Base-by-base conservation (phyloP, 2,888 invertebrate species). In the Bimastos eiseni region DNA sequence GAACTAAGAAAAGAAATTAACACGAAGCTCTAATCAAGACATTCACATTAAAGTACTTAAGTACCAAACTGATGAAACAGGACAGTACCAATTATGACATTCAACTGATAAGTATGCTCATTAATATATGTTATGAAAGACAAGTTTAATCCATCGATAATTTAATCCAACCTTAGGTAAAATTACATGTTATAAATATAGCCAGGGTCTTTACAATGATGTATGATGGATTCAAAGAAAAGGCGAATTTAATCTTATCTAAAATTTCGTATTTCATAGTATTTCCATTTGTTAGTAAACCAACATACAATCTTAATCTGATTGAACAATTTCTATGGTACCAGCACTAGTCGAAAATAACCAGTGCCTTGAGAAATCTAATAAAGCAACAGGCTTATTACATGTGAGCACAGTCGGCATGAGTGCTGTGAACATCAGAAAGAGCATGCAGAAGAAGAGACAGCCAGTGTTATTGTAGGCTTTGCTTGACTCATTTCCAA, bases 391-490 rank as follows among this genome's bases (percentile, higher is more conserved):
- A n/a, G 70, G 70, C 70, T n/a, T 21, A 86, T 97, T 96, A 98
- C 98, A 98, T 92, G 98, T 97, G 93, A 98, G 95, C 21, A 98
- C 98, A 84, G 98, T 98, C 8, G 98, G 98, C 98, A 98, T 98
- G 95, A 98, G 97, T 91, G 98, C 98, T 19, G 98, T 98, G 94
- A 98, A 98, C 92, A 98, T 98, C 88, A 98, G 96, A 91, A 98
- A 97, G 90, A 98, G 95, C 95, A 98, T 96, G 30, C 98, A 97
- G 92, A 98, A 98, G 95, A 98, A 98, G 34, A 98, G 95, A 94
- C 98, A 98, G 24, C 98, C 97, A 92, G 98, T 97, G 95, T 98
- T 98, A 92, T 97, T 98, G 91, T 98, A 96, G 19, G 98, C 97
- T 21, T 97, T 97, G 93, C 96, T 97, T 0, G 98, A 98, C 93